Conservation (phyloP, 2,113 vertebrate genomes). For the Labeo catla region DNA sequence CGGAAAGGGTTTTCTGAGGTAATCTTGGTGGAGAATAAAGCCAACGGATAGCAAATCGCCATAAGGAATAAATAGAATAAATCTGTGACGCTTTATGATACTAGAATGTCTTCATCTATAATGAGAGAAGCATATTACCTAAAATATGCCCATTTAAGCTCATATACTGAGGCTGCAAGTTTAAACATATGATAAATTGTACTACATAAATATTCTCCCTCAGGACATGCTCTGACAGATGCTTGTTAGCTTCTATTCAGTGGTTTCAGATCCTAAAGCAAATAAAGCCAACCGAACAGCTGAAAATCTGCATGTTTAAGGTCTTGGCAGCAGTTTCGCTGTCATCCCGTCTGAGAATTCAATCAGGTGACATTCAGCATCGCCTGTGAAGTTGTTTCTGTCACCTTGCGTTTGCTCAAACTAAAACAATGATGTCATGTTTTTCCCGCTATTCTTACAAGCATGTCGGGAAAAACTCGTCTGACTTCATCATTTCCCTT, state of each 20-base stretch:
- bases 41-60: neutral
- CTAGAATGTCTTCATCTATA: neutral
- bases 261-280: slow-evolving; percentile 29
- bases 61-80: slow-evolving; percentile 10
- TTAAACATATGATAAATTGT: slow-evolving; percentile 13
- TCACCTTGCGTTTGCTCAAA: slow-evolving; percentile 41
- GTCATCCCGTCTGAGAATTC: slow-evolving; percentile 30
- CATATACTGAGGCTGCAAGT: slow-evolving; percentile 11
- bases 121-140: slow-evolving; percentile 19
- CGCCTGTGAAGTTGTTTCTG: slow-evolving; percentile 4
- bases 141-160: neutral
- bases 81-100: neutral
- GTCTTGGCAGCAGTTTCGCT: slow-evolving; percentile 29
- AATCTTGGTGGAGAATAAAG: neutral
- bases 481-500: slow-evolving; percentile 17
- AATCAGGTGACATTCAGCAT: slow-evolving; percentile 38
- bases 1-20: slow-evolving; percentile 7
- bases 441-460: slow-evolving; percentile 34
- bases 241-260: neutral
- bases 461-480: slow-evolving; percentile 43
- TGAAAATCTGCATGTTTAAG: slow-evolving; percentile 2
- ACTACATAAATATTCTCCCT: slow-evolving; percentile 10
- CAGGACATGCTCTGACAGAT: slow-evolving; percentile 5
- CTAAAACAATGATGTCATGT: slow-evolving; percentile 63
- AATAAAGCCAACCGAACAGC: slow-evolving; percentile 4